A percentile compares a stretch with the other conserved stretches of the same genome.
Conservation (phyloP, 2,888 invertebrate species). For the Epistrophe grossulariae region DNA sequence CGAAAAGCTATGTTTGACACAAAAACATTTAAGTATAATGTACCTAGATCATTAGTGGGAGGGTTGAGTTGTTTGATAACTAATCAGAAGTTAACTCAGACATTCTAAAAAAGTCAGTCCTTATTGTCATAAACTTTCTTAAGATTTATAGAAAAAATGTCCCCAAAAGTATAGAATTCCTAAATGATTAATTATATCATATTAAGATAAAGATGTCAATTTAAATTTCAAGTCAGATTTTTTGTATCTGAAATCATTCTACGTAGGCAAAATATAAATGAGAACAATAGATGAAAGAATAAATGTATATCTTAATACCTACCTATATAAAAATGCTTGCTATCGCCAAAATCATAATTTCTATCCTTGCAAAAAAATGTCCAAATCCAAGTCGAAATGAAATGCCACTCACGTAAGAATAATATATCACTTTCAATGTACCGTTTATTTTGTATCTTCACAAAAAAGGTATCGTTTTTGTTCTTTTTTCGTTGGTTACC, state of each 20-base stretch:
- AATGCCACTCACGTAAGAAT: conserved; percentile 61
- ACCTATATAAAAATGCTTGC: neutral
- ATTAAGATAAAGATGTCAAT: neutral
- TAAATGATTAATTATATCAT: neutral
- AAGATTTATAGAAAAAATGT: neutral
- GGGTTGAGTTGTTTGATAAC: no score
- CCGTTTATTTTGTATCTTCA: conserved; percentile 61
- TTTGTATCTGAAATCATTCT: neutral
- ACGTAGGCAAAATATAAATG: neutral
- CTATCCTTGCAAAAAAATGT: no score
- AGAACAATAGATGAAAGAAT: neutral
- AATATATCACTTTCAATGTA: conserved; percentile 69
- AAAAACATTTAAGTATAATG: no score
- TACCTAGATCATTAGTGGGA: no score
- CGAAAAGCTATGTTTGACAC: no score
- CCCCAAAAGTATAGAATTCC: neutral
- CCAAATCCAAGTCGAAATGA: conserved; percentile 19
- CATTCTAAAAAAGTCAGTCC: no score
- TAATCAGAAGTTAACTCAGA: no score
- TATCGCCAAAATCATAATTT: neutral
- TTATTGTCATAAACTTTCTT: no score
- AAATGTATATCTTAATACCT: neutral
- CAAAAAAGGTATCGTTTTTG: conserved; percentile 7
- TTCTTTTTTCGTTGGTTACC: conserved; percentile 13
- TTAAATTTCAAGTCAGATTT: neutral